phyloP scores from a whole-genome alignment of 2,888 invertebrate genomes.

The Pyrrhia umbra region DNA sequence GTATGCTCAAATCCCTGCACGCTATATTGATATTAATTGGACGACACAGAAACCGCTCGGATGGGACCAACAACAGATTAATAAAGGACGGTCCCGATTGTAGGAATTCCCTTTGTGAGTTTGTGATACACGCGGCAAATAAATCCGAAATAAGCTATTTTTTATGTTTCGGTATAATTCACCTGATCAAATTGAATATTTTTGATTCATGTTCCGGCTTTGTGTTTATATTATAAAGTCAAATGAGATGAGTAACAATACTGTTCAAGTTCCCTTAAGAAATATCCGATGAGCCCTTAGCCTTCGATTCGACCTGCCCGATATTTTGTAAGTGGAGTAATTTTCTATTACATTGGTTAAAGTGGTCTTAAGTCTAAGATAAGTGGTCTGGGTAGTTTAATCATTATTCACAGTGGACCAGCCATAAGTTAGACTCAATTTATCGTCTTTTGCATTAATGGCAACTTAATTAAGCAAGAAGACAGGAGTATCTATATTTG shows the following conservation, averaged over 20 bases:
- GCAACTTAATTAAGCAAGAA: constrained; percentile 24
- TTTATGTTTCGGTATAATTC: constrained; percentile 32
- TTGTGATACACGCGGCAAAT: constrained; percentile 72
- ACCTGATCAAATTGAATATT: constrained; percentile 45
- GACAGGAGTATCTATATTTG: background rate
- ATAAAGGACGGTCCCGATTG: constrained; percentile 76
- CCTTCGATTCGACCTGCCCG: constrained; percentile 7
- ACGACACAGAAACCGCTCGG: constrained; percentile 73
- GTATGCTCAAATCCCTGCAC: constrained; percentile 72
- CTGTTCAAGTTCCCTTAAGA: constrained; percentile 22
- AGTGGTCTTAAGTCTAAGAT: constrained; percentile 30
- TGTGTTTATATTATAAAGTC: constrained; percentile 39
- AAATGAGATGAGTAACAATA: constrained; percentile 37
- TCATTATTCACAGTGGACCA: constrained; percentile 40
- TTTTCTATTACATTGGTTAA: constrained; percentile 39
- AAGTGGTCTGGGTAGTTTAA: constrained; percentile 38
- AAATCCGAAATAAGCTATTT: constrained; percentile 68
- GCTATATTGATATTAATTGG: constrained; percentile 84
- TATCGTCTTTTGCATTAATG: constrained; percentile 36
- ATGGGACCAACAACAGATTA: constrained; percentile 79
- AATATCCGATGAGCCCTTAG: constrained; percentile 32
- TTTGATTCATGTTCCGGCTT: constrained; percentile 21
- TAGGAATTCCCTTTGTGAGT: constrained; percentile 81
- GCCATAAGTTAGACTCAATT: constrained; percentile 32
- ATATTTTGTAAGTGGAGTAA: constrained; percentile 44